phyloP scores from a whole-genome alignment of 2,797 vertebrate species.

The Anguilla marmorata region DNA sequence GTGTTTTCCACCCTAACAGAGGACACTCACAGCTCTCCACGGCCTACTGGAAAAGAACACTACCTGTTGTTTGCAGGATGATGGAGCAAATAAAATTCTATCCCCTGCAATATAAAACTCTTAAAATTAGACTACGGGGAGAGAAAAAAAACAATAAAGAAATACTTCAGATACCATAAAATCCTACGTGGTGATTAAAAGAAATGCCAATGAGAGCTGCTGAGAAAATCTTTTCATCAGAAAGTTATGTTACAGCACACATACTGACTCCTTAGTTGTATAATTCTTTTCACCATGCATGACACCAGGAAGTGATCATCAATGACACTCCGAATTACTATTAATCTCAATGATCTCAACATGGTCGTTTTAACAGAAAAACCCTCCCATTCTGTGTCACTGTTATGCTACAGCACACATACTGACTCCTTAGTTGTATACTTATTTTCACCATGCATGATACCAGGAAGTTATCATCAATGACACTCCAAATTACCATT shows the following conservation, averaged over 20 bases:
- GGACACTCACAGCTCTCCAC: not conserved
- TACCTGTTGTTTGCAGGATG: conserved; percentile 6
- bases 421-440: not conserved
- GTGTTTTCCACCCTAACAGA: not conserved
- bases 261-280: not conserved
- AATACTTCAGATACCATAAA: not conserved
- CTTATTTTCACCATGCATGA: not conserved
- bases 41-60: not conserved
- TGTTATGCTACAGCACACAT: not conserved
- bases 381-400: not conserved
- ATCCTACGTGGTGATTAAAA: not conserved
- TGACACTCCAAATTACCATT: not conserved
- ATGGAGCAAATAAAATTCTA: not conserved
- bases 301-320: not conserved
- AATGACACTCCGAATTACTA: not conserved
- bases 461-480: not conserved
- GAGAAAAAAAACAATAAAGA: not conserved
- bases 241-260: not conserved
- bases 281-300: not conserved
- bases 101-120: not conserved
- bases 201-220: not conserved
- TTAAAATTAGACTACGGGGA: not conserved
- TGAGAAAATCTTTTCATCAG: not conserved
- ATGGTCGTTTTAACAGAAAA: not conserved
- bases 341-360: not conserved